Base-by-base conservation (phyloP, 2,888 invertebrate genomes). In the Criorhina ranunculi region DNA sequence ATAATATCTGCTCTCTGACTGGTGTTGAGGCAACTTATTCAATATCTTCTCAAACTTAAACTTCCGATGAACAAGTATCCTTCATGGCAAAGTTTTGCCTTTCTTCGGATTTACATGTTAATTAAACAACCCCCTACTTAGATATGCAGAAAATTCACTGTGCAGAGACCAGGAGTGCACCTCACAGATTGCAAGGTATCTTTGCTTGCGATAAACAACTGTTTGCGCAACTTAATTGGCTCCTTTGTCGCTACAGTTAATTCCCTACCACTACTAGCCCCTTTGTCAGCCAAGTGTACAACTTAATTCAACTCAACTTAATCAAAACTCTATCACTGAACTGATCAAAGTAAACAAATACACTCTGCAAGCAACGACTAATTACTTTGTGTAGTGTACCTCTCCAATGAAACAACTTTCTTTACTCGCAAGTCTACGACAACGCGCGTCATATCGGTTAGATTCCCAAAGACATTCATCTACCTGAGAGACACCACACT, bases 331-430 rank as follows among this genome's bases (percentile, higher is more conserved):
- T 51, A 44, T 70, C 59, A 31, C 42, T 51, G 57, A 73, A 55
- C 29, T n/a, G 40, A 77, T 77, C 67, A 49, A 42, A 42, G 59
- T 37, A 53, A 66, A 53, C 60, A 67, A 62, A 55, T 51, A 46
- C 19, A 53, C 60, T 69, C 33, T 51, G 8, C 69, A n/a, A 37
- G 6, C 57, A 29, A 44, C 37, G 37, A 79, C 51, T 85, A 75
- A 85, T 85, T 79, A 64, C 64, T 66, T 60, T 51, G 37, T 51
- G 37, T 29, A 59, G 49, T 60, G 31, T 64, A 12, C 42, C 42
- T 44, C 33, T 40, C 24, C 12, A 35, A 49, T 42, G 24, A 42
- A 67, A 64, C 80, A 85, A 85, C 85, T 85, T 85, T 85, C 85
- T 85, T 85, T 49, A 55, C 44, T 75, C 80, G 29, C 62, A 55